These are phyloP conservation scores for Cyprinodon tularosa DNA, from an alignment of 2,113 vertebrate genomes.

Conservation along the genomic window DNA sequence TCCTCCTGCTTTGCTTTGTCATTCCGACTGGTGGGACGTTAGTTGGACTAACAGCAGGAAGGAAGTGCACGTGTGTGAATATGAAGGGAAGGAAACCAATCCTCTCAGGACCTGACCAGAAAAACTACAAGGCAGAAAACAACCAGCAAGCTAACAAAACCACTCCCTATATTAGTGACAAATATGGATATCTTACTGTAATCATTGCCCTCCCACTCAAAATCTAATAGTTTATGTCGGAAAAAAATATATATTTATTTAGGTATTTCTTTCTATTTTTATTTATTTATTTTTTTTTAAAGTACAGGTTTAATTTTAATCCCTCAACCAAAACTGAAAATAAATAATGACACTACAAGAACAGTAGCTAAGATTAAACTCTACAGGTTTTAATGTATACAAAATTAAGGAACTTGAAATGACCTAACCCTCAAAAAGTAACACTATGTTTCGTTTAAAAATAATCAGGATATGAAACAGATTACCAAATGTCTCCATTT, in stretches of 20 bases:
- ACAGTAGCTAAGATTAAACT: background rate
- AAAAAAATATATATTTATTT: too few species aligned
- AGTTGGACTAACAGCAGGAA: constrained; percentile 65
- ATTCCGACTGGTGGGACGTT: constrained; percentile 39
- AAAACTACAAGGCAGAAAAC: constrained; percentile 68
- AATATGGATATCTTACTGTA: constrained; percentile 13
- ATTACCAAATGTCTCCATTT: background rate
- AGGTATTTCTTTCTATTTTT: too few species aligned
- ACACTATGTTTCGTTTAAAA: background rate
- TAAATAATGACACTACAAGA: background rate
- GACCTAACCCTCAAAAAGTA: background rate
- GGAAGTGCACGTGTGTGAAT: constrained; percentile 76
- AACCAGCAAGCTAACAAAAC: constrained; percentile 53
- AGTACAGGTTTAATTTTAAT: background rate
- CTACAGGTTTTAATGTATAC: background rate
- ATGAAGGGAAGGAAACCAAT: constrained; percentile 70
- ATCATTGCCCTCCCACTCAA: constrained; percentile 23
- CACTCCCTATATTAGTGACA: constrained; percentile 42
- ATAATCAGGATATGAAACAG: background rate
- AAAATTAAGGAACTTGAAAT: background rate
- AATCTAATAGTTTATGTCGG: too few species aligned
- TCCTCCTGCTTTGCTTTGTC: constrained; percentile 20
- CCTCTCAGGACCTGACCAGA: constrained; percentile 62
- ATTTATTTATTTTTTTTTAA: background rate
- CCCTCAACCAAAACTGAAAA: background rate